Evolutionary conservation across 2,888 invertebrate genomes (phyloP), one percentile per base, ranked within the genome.

Genomic region (Cantharis rufa): DNA sequence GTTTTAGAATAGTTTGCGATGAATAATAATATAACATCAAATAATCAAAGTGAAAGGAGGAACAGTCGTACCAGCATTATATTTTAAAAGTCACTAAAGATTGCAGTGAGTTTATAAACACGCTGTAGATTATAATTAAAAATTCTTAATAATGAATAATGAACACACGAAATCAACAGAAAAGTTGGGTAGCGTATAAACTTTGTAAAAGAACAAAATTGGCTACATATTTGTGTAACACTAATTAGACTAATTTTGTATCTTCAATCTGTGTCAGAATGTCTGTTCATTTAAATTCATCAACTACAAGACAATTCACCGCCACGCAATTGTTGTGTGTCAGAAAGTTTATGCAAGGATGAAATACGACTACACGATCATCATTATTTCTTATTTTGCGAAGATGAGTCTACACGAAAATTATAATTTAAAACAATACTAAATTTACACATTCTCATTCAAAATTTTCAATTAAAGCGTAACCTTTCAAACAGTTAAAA

Each of bases 181-280:
- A 48, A 48, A 48, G n/a, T 48, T 16, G 16, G 15, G 15, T 63
- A 63, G 13, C 16, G 11, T 63, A 16, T 63, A 66, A 66, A 66
- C 64, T 66, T 66, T 66, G 18, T 66, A 66, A 66, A 66, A 66
- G 64, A 21, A 66, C 15, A 66, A 66, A 66, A 66, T 48, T 48
- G n/a, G 48, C 48, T 24, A 66, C 63, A 21, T 18, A 63, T 71
- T 71, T 64, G 16, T 71, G 63, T 64, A 71, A 71, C 63, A 64
- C 62, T 64, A 66, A 64, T 64, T 72, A 72, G 72, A 63, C 28
- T 72, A 72, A 72, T 72, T 72, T 15, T 72, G 72, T 32, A 72
- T 72, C 72, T 72, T 72, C 66, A 71, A 72, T 72, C 72, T 72
- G 72, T 18, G 72, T 72, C 72, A 72, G 27, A 72, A 63, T 64